Conservation (phyloP, 2,888 invertebrate species). For the Drosophila planitibia region DNA sequence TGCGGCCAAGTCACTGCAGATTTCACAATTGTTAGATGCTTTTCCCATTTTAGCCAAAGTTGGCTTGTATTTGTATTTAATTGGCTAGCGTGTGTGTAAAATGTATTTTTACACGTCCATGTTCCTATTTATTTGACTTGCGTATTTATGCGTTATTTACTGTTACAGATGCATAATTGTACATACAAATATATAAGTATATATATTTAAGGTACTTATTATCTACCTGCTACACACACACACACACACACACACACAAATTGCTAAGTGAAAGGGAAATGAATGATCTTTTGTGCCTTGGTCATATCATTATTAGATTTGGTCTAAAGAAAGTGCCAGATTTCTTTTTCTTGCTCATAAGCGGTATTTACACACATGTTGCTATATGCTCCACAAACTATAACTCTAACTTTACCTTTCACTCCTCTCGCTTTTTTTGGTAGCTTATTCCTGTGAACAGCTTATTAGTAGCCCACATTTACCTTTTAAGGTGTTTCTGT, state of each 20-base stretch:
- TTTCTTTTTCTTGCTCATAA: conserved; percentile 48
- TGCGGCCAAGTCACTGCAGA: conserved; percentile 41
- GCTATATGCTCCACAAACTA: conserved; percentile 23
- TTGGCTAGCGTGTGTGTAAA: conserved; percentile 50
- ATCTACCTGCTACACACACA: neutral
- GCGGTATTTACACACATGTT: conserved; percentile 21
- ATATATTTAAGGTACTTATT: conserved; percentile 3
- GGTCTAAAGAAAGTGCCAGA: conserved; percentile 49
- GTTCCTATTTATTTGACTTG: conserved; percentile 27
- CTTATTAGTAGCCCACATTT: conserved; percentile 10
- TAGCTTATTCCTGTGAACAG: conserved; percentile 1
- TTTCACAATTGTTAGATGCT: conserved; percentile 64
- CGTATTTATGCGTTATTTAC: conserved; percentile 13
- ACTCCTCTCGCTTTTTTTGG: conserved; percentile 19
- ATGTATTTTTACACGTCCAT: conserved; percentile 32
- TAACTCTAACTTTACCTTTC: conserved; percentile 37
- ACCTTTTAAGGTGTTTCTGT: neutral
- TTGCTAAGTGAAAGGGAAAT: conserved; percentile 58
- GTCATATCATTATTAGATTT: conserved; percentile 43
- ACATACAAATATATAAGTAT: conserved; percentile 1
- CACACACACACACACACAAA: neutral
- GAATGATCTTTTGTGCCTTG: conserved; percentile 30
- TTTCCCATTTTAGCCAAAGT: conserved; percentile 45
- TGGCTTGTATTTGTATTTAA: conserved; percentile 46
- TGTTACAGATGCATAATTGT: neutral